phyloP scores from a whole-genome alignment of 2,888 invertebrate species.

The Synanthedon vespiformis region DNA sequence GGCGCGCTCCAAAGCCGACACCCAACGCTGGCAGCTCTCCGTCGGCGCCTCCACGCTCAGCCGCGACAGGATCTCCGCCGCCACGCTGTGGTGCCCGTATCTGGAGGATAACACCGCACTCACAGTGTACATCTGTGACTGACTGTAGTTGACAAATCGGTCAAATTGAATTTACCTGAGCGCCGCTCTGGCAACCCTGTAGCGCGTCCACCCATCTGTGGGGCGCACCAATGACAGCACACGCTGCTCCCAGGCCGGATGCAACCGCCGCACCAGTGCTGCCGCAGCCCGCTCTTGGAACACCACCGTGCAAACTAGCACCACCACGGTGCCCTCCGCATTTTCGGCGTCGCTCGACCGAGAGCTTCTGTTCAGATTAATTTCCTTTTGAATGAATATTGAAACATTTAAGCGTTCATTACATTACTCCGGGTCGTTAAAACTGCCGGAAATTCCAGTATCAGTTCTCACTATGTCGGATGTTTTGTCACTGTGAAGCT shows the following conservation, averaged over 20 bases:
- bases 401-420: neutral
- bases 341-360: slow-evolving; percentile 19
- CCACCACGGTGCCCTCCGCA: slow-evolving; percentile 72
- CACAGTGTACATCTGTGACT: too few species aligned
- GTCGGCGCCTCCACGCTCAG: slow-evolving; percentile 81
- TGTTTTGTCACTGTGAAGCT: too few species aligned
- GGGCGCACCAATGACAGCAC: slow-evolving; percentile 68
- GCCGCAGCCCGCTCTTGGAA: slow-evolving; percentile 84
- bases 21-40: slow-evolving; percentile 91
- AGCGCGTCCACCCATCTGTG: slow-evolving; percentile 86
- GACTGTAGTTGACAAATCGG: too few species aligned
- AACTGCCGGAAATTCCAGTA: too few species aligned
- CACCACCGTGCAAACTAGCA: slow-evolving; percentile 84
- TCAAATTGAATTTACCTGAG: slow-evolving; percentile 70
- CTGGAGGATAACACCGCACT: slow-evolving; percentile 23
- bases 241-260: slow-evolving; percentile 44
- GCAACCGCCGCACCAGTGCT: slow-evolving; percentile 67
- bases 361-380: slow-evolving; percentile 10
- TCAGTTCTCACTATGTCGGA: too few species aligned
- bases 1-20: slow-evolving; percentile 82
- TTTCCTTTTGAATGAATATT: neutral
- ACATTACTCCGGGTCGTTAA: too few species aligned
- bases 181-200: slow-evolving; percentile 88
- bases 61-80: slow-evolving; percentile 73
- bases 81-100: slow-evolving; percentile 83